Base-by-base conservation (phyloP, 1,140 invertebrate species). In the Papilio polytes region DNA sequence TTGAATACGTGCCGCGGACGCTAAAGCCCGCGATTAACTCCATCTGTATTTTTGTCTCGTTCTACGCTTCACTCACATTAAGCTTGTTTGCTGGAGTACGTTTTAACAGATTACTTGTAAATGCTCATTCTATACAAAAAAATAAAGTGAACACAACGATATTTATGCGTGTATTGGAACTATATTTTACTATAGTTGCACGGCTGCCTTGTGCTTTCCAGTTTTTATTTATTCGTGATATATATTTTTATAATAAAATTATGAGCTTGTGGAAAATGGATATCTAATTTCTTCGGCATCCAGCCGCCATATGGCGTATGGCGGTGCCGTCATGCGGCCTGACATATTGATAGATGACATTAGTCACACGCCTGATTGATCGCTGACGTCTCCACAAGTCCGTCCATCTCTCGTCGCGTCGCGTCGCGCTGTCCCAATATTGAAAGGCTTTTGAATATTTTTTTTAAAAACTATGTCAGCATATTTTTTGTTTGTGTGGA, bases 331-430 rank as follows among this genome's bases (percentile, higher is more conserved):
- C 81, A 82, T 80, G 80, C 80, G 82, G 82, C 81, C 82, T 90
- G 92, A 94, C 91, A 90, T 86, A 89, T 91, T 94, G 93, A 94
- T 94, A 92, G 93, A 94, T 94, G 91, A 89, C 89, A 90, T 88
- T 87, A 90, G 86, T 88, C 87, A 87, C 81, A 80, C 81, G 86
- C 80, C 85, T 94, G 93, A 94, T 94, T 93, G 91, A 93, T 94
- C 88, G 90, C 82, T 91, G 91, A 91, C 90, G 85, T 87, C 88
- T 86, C 86, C 86, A 83, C 86, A 87, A 90, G 83, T 83, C 80
- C 80, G 86, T 87, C 85, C 81, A 88, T 89, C 86, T 85, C 84
- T 83, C 84, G 85, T 87, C 86, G 84, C 79, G 85, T 85, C 84
- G 83, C 84, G 85, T 87, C 86, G 84, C 79, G 85, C 80, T 85